Base-by-base conservation (phyloP, 2,797 vertebrate species). In the Eidolon dupreanum region DNA sequence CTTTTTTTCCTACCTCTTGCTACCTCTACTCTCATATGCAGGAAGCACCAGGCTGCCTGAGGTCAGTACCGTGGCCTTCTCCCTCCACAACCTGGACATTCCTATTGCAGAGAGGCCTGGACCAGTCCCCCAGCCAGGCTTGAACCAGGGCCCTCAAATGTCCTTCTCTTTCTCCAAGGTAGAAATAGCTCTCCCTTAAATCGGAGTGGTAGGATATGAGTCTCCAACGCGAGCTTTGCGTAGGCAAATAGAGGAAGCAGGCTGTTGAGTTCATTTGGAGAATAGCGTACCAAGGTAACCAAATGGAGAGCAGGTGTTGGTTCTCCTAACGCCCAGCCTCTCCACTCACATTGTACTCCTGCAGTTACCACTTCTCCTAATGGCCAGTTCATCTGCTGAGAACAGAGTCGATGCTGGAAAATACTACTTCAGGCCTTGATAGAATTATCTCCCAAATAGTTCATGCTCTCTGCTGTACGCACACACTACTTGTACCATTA, bases 41-140 rank as follows among this genome's bases (percentile, higher is more conserved):
- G 8, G 15, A 2, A 43, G 12, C 15, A 6, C 20, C 3, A 38
- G n/a, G 28, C 61, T 75, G 11, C 31, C 70, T 8, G 0, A 13
- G 5, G 15, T 24, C 17, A 31, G 6, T 8, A 16, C n/a, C 49
- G 15, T 1, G 4, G 6, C 1, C 59, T 53, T 65, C 15, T 79
- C 11, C 12, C 8, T 46, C 33, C 3, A 7, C 13, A 1, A 41
- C 2, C n/a, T 31, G 31, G 51, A 26, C 36, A 26, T 5, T 28
- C 26, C 51, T 15, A 28, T 6, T 2, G 2, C 36, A 75, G 19
- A 68, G 51, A 81, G 10, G 2, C 22, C 53, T 13, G 5, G 8
- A 31, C 36, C 19, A 41, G 46, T 8, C 33, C 24, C 20, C 8
- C 2, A 0, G 13, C 0, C 1, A 1, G n/a, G 19, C n/a, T 68